These are phyloP conservation scores for Corydoras sp. DNA, from an alignment of 2,113 vertebrate species.

Conservation along the genomic window DNA sequence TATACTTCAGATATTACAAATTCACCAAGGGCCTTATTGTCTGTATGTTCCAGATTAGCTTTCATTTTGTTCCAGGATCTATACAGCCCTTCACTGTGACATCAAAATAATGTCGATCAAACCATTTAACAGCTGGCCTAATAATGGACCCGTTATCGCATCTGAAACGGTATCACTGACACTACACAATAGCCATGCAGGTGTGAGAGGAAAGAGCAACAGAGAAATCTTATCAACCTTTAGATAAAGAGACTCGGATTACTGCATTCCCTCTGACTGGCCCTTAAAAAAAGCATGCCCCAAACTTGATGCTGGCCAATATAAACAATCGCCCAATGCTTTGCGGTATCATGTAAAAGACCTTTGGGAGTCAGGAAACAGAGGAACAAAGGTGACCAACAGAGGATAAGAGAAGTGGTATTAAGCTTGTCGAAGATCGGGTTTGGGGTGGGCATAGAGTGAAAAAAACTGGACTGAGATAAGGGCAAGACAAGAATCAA, in stretches of 20 bases:
- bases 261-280: constrained; percentile 40
- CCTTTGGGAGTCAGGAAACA: constrained; percentile 39
- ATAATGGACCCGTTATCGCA: constrained; percentile 55
- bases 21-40: constrained; percentile 48
- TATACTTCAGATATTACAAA: constrained; percentile 41
- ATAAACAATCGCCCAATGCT: constrained; percentile 34
- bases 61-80: constrained; percentile 51
- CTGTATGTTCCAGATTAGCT: constrained; percentile 47
- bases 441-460: constrained; percentile 42
- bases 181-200: constrained; percentile 58
- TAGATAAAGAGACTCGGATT: constrained; percentile 60
- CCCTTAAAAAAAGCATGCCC: constrained; percentile 30
- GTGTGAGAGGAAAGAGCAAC: constrained; percentile 60
- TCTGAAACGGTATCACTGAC: constrained; percentile 53
- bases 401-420: constrained; percentile 24
- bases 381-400: constrained; percentile 32
- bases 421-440: constrained; percentile 48
- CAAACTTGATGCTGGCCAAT: constrained; percentile 16
- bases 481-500: constrained; percentile 28
- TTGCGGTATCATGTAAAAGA: constrained; percentile 42
- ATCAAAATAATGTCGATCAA: constrained; percentile 64
- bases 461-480: constrained; percentile 26
- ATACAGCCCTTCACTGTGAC: constrained; percentile 44
- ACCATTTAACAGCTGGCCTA: constrained; percentile 50
- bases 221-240: constrained; percentile 54